Base-by-base conservation (phyloP, 2,888 invertebrate species). In the Mythimna albipuncta region DNA sequence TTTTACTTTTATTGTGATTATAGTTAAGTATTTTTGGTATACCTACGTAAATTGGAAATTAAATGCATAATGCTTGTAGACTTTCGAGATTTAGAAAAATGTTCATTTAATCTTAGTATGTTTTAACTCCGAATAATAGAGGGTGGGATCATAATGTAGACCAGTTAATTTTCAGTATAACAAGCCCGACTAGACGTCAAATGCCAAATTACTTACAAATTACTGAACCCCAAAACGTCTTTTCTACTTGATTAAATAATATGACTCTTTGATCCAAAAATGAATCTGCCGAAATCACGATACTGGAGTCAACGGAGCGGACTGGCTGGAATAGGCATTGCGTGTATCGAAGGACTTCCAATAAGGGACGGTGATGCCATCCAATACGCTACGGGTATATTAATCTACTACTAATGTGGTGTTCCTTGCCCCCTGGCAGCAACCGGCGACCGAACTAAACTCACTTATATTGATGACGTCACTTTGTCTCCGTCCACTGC, bases 371-470 rank as follows among this genome's bases (percentile, higher is more conserved):
- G 75, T 83, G 86, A 88, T 88, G 88, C 88, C 85, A 86, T 88
- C 90, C 88, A 85, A 86, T 87, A 86, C 85, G 87, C 90, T 86
- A 85, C 89, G 87, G 89, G 91, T 92, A 87, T 94, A 95, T 95
- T 95, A 94, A 95, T 95, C 94, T 94, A 90, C 91, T 91, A 88
- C 93, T 95, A 95, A 95, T 94, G 94, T 90, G 92, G 89, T 92
- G 91, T 91, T 89, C 92, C 90, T 89, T 91, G 89, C 91, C 91
- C 91, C 89, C 88, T 87, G 85, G 89, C 89, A 88, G 88, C 77
- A 74, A 79, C 79, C 76, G 83, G 87, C 79, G 76, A 84, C 84
- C 80, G 85, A 88, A 89, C 89, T 88, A 86, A 90, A 88, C 89
- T 87, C 88, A 78, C 79, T 87, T 87, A 89, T 94, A 95, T 95